Base-by-base conservation (phyloP, 1,140 invertebrate species). In the Myzus persicae region DNA sequence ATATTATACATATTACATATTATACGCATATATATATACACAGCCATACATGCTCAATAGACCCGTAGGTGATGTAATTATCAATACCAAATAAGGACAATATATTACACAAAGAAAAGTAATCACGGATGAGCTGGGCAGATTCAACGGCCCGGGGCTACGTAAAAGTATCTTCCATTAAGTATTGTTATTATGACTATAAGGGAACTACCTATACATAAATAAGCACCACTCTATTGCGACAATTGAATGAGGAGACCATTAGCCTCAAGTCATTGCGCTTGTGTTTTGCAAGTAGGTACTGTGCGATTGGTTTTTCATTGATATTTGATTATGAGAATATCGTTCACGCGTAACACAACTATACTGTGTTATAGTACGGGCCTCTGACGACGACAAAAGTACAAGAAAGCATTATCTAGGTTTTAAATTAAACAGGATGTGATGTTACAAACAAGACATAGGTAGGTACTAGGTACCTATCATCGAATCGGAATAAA, bases 61-160 rank as follows among this genome's bases (percentile, higher is more conserved):
- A 54, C 91, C 76, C 91, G 46, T 38, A 54, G 91, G 91, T 84
- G 91, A 93, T 84, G 76, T 93, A 93, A 93, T 93, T 93, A 93
- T 48, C 36, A 84, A 26, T 38, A 51, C 81, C 81, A 54, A 93
- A 93, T 93, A 93, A 93, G 81, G 76, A 93, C 81, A 84, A 93
- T 51, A 51, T 40, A 51, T 40, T 51, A 42, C 91, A 93, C 67
- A 84, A 82, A 93, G 91, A 36, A 85, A 51, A 93, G 81, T 93
- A 93, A 93, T 93, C 91, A 93, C 14, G 76, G 91, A 93, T 84
- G 91, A 93, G 46, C 76, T 36, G 24, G 81, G 81, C 76, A 51
- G 81, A 93, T 93, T 42, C 91, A 54, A 93, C 46, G 91, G 91
- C 91, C 81, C 20, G 81, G 81, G 36, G 91, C 91, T 48, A 85